These are phyloP conservation scores for Ciona savignyi DNA, from an alignment of 23 tunicate species.

Conservation along the genomic window DNA sequence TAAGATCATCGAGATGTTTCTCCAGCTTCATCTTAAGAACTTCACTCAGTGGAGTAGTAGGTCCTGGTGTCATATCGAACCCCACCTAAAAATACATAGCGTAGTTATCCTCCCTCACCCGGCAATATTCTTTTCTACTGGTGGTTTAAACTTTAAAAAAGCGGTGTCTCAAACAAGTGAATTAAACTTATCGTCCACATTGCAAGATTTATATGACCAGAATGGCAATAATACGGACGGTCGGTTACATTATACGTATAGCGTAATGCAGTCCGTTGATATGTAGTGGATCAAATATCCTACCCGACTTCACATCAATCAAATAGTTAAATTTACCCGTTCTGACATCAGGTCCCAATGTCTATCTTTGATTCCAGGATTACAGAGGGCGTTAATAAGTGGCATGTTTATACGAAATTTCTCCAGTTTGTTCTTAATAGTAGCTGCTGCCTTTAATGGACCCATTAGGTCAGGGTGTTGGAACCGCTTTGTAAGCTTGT, in stretches of 20 bases:
- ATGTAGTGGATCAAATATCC: conserved; percentile 21
- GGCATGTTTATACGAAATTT: conserved; percentile 91
- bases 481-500: conserved; percentile 73
- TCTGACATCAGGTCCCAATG: conserved; percentile 93
- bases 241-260: neutral
- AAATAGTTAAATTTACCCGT: conserved; percentile 9
- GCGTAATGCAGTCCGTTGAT: neutral
- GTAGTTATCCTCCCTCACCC: too few relatives aligned
- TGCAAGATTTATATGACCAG: too few relatives aligned
- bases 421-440: conserved; percentile 78
- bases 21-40: conserved; percentile 70
- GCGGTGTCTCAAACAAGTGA: too few relatives aligned
- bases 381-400: conserved; percentile 72
- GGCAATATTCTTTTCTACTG: too few relatives aligned
- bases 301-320: conserved; percentile 32
- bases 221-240: too few relatives aligned
- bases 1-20: conserved; percentile 68
- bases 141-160: too few relatives aligned
- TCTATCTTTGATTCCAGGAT: conserved; percentile 69
- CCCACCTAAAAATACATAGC: conserved; percentile 26
- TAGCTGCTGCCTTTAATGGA: conserved; percentile 73
- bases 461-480: conserved; percentile 80
- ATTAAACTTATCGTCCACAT: too few relatives aligned
- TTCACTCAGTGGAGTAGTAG: conserved; percentile 44
- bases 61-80: conserved; percentile 49